Base-by-base conservation (phyloP, 1,140 invertebrate species). In the Drosophila funebris region DNA sequence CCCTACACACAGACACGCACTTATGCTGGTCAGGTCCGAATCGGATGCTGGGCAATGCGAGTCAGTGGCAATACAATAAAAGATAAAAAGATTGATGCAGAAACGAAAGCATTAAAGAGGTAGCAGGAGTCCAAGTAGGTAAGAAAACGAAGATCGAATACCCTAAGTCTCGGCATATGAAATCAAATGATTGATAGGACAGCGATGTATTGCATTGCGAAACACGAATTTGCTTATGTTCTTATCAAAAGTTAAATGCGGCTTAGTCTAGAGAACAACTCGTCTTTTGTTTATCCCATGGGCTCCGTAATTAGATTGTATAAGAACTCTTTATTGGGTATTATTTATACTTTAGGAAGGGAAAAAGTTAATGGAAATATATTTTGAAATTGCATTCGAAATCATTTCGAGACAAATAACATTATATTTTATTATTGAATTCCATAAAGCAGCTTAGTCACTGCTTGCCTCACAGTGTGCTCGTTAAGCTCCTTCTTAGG, bases 1-100 rank as follows among this genome's bases (percentile, higher is more conserved):
- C 69, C 77, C 44, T 52, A 16, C 54, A 24, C 69, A 66, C 60
- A 46, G 54, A 78, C 68, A 82, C 82, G 73, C 71, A 73, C 60
- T 70, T 64, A 71, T 60, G 73, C 69, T 71, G 60, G 62, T 63
- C 58, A 75, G 69, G 69, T 72, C 41, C 58, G 53, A 57, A n/a
- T 16, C 37, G 53, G 53, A 63, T 74, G 56, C 67, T 64, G 57
- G 63, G 48, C 43, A 57, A 54, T 72, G 61, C 64, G 62, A 71
- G 62, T 79, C 76, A 44, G 48, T 54, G 37, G 60, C 50, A 39
- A 13, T 9, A 36, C 20, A 64, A 50, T 48, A 56, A 68, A 60
- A 68, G 24, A 68, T 48, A 60, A 69, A 73, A 63, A 70, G 66
- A 78, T 75, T 75, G 72, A 66, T 68, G 57, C 36, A 36, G 44